Base-by-base conservation (phyloP, 1,140 invertebrate genomes). In the Pogonognathellus flavescens region DNA sequence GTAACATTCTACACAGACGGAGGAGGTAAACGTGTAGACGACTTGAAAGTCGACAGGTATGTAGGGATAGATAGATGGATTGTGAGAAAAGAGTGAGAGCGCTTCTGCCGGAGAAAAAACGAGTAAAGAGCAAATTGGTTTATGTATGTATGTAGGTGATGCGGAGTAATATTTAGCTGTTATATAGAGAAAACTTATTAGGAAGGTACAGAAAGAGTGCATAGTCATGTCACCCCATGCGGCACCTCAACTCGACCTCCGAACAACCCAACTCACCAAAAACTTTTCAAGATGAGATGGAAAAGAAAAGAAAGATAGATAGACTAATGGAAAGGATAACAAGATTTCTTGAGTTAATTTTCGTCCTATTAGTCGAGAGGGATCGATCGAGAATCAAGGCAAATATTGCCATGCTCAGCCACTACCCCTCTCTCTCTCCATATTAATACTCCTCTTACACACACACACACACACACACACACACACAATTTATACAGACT, bases 271-370 rank as follows among this genome's bases (percentile, higher is more conserved):
- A 8, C 22, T 66, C 62, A 25, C 11, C 8, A 66, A 25, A 76
- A 76, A 76, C 70, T 76, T 76, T 76, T 76, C 31, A 76, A 76
- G 70, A 76, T 49, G 70, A 76, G 41, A 76, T 76, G 41, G 70
- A 76, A 76, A 76, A 76, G 14, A 76, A 76, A 76, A 76, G 70
- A 76, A 76, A 76, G 70, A 83, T 66, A 83, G 55, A 83, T 50
- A 60, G 82, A 25, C 80, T 85, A 82, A 85, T 85, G 84, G 84
- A 82, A 66, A 60, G 84, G 80, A 70, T 66, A 62, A 66, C 52
- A 82, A 82, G 76, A 85, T 82, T 85, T 82, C 60, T 70, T 52
- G 52, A 70, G 84, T 85, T 85, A 85, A 85, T 85, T 85, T 85
- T 60, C 72, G 25, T 85, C 31, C 76, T 66, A 81, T 82, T 85